Base-by-base conservation (phyloP, 2,888 invertebrate species). In the Eristalinus sepulchralis region DNA sequence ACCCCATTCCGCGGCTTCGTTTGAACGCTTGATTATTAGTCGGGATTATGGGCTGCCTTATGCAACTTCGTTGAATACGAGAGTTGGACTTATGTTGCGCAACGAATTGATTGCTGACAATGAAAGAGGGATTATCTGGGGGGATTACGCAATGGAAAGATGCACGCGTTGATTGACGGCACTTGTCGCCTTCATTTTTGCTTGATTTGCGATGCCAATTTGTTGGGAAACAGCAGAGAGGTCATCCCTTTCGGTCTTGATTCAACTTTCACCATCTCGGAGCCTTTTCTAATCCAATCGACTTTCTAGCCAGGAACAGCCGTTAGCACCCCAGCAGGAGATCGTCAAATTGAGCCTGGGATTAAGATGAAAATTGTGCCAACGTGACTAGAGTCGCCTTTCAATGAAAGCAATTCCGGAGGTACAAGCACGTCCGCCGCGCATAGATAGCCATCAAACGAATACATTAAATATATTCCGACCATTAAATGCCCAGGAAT, bases 11-110 rank as follows among this genome's bases (percentile, higher is more conserved):
- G 47, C 47, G 17, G 10, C 4, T 33, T 62, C 63, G 39, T 5
- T 55, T 24, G 39, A 70, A 31, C 22, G 62, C 62, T 55, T 66
- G 77, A 53, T 78, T 68, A 68, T 62, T 67, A 53, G 60, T 68
- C 55, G 4, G 6, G 62, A 63, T 24, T 17, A 6, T 63, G 11
- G 70, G 53, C 39, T 68, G 62, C 13, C 1, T 76, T 68, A 11
- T 70, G 77, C 70, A 78, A 31, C 33, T 9, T 1, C 8, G 17
- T 20, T 11, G 33, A 11, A 24, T 57, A 0, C 17, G 47, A 57
- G 5, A 57, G 24, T 57, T 11, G 57, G 57, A 24, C 31, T 63
- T 63, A 3, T 20, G 34, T 63, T 63, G 62, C 62, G 9, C 11
- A 63, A 63, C 62, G 34, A 2, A 57, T 34, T 34, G 34, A 31